phyloP scores from a whole-genome alignment of 1,140 invertebrate species.

The Drosophila punjabiensis region DNA sequence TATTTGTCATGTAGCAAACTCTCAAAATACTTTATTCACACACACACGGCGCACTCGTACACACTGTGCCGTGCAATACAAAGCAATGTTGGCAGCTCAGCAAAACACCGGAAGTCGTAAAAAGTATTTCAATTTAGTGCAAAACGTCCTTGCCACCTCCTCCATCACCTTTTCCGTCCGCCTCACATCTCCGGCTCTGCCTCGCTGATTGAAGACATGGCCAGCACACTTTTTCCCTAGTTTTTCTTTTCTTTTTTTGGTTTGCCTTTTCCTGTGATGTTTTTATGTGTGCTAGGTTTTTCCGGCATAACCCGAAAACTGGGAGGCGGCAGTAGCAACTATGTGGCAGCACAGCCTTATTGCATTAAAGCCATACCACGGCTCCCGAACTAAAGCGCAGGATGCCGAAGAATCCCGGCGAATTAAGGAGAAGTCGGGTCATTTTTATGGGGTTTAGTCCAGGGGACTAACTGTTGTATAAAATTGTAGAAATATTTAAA shows the following conservation, averaged over 20 bases:
- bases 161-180: not conserved
- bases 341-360: constrained; percentile 28
- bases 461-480: no score
- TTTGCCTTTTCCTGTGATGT: constrained; percentile 19
- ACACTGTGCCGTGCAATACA: constrained; percentile 23
- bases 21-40: constrained; percentile 48
- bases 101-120: constrained; percentile 70
- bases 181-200: not conserved
- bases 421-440: not conserved
- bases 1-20: constrained; percentile 71
- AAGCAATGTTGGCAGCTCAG: constrained; percentile 60
- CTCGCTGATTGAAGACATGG: constrained; percentile 42
- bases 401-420: not conserved
- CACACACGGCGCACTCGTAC: constrained; percentile 18
- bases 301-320: constrained; percentile 25
- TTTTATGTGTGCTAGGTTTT: constrained; percentile 45
- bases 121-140: constrained; percentile 76
- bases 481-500: not conserved
- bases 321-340: constrained; percentile 27
- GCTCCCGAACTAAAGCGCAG: constrained; percentile 3
- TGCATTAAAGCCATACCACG: constrained; percentile 31
- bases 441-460: not conserved
- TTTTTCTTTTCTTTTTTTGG: not conserved
- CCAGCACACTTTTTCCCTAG: constrained; percentile 19
- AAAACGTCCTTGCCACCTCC: constrained; percentile 46